Evolutionary conservation across 2,888 invertebrate genomes (phyloP), one percentile per base, ranked within the genome.

Genomic region (Ligdia adustata): DNA sequence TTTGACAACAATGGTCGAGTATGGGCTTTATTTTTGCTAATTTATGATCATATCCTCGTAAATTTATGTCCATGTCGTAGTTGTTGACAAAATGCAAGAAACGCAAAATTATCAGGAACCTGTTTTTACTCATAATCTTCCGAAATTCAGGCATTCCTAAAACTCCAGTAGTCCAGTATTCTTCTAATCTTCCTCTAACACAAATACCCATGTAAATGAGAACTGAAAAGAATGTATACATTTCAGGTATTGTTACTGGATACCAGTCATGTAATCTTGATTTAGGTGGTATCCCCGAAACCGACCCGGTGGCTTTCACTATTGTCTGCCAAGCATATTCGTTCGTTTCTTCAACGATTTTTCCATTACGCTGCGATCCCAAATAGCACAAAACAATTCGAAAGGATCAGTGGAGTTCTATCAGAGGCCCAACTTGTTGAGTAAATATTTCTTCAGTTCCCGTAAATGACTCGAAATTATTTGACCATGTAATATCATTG

Each of bases 261-360:
- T 24, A 24, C 24, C 24, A 24, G 24, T 24, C 24, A 24, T 24
- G 24, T 24, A 24, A 20, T 20, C 20, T 20, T 20, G 20, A 20
- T 20, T 20, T 20, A 20, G 20, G 20, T 20, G 20, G 20, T 20
- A 20, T 20, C 20, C 20, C 20, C 20, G 20, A 20, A 20, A 20
- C 20, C 20, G 20, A 20, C 20, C 20, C 20, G 20, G 20, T 9
- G 9, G 26, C n/a, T 26, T 9, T n/a, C 9, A 9, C n/a, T 11
- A 12, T 27, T 12, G 27, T 27, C 12, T 27, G 27, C 27, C 27
- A 27, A 27, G 39, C 52, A 52, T 61, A 62, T 47, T 46, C 32
- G 40, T 55, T 52, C 40, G 59, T 62, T 14, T 27, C 48, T n/a
- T 9, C 24, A 24, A 5, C 9, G 24, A 24, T 24, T 16, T 16